These are phyloP conservation scores for Eledona agricola DNA, from an alignment of 2,888 invertebrate genomes.

Conservation along the genomic window DNA sequence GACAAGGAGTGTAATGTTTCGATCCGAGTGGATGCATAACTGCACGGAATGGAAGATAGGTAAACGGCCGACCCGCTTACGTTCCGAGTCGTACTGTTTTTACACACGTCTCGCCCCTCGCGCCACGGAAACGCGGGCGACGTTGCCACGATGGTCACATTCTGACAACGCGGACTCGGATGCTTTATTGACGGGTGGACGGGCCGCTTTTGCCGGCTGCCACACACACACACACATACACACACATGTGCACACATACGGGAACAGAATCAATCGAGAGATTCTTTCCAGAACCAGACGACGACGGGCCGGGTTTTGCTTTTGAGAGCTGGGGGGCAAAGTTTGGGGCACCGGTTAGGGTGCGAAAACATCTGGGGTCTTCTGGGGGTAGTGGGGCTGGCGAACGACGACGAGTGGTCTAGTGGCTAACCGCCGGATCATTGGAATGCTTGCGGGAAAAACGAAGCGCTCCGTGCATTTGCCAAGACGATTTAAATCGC, in stretches of 20 bases:
- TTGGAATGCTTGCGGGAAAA: constrained; percentile 12
- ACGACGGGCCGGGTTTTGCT: constrained; percentile 3
- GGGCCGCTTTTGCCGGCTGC: constrained; percentile 39
- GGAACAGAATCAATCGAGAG: constrained; percentile 37
- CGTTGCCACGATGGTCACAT: constrained; percentile 38
- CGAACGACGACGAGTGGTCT: too few species aligned
- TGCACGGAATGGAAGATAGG: constrained; percentile 20
- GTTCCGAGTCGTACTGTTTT: constrained; percentile 29
- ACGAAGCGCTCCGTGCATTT: constrained; percentile 9
- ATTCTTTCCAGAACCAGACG: constrained; percentile 30
- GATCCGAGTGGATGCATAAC: constrained; percentile 29
- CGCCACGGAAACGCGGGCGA: constrained; percentile 26
- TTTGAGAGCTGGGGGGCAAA: too few species aligned
- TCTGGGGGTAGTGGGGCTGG: too few species aligned
- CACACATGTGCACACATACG: too few species aligned
- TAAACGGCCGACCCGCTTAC: constrained; percentile 38
- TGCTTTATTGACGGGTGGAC: constrained; percentile 44
- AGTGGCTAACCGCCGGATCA: too few species aligned
- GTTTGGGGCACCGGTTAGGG: too few species aligned
- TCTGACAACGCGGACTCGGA: constrained; percentile 37
- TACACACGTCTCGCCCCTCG: constrained; percentile 33
- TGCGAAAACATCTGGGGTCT: too few species aligned
- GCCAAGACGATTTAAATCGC: constrained; percentile 21
- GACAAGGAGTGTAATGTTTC: constrained; percentile 9
- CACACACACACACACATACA: constrained; percentile 33